Percentiles rank a stretch among this genome's conserved stretches.
These are phyloP conservation scores for Drosophila yakuba DNA, from an alignment of 1,140 invertebrate species.

Conservation along the genomic window DNA sequence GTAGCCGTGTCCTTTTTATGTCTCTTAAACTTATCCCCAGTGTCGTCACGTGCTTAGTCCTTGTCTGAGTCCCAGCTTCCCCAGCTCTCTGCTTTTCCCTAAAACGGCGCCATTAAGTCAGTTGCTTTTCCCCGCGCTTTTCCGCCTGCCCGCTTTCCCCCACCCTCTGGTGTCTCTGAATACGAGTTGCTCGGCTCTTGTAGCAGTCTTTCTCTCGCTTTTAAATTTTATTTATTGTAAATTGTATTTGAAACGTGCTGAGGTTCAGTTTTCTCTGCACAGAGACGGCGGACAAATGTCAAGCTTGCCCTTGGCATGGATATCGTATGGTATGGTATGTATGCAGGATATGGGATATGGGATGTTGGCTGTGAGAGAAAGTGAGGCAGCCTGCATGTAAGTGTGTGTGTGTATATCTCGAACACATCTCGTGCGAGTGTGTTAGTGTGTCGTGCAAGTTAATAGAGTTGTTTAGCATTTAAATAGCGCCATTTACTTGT, in stretches of 20 bases:
- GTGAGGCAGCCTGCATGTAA: constrained; percentile 24
- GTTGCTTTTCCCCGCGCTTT: constrained; percentile 16
- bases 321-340: constrained; percentile 26
- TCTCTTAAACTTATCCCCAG: constrained; percentile 52
- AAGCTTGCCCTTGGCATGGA: constrained; percentile 59
- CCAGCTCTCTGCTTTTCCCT: neutral
- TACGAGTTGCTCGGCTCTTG: constrained; percentile 49
- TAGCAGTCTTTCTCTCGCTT: constrained; percentile 74
- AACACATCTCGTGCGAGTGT: constrained; percentile 19
- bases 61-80: neutral
- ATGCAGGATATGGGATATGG: neutral
- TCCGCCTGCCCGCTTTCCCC: constrained; percentile 10
- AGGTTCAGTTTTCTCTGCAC: constrained; percentile 69
- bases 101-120: constrained; percentile 67
- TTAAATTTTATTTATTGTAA: constrained; percentile 84
- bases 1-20: constrained; percentile 32
- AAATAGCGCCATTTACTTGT: constrained; percentile 74
- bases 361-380: constrained; percentile 35
- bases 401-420: constrained; percentile 32
- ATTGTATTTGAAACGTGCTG: constrained; percentile 83
- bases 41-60: constrained; percentile 66
- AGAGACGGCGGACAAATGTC: constrained; percentile 41
- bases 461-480: constrained; percentile 82
- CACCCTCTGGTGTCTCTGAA: constrained; percentile 17
- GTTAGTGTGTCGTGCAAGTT: constrained; percentile 75